Evolutionary conservation across 2,797 vertebrate genomes (phyloP), one percentile per base, ranked within the genome.

Genomic region (Atherinosoma microstoma): DNA sequence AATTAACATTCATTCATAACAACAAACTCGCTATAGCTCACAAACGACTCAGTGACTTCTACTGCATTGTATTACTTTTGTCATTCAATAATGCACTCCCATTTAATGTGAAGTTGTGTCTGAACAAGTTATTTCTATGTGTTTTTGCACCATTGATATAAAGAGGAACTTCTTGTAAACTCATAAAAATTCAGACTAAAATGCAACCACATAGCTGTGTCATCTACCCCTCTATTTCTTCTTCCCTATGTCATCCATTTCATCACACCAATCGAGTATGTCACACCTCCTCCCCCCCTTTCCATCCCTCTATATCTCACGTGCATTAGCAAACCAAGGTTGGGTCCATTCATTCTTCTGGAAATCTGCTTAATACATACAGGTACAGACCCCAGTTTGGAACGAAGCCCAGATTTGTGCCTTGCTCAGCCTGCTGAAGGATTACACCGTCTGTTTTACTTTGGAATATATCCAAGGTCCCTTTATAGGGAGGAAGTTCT

Each of bases 401-500:
- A 93, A 71, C 1, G 7, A 64, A 73, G 85, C 90, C 89, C 81
- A 75, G 78, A 92, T 72, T 78, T 49, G 32, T 77, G 84, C 74
- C 73, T 87, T 29, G 58, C 64, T 51, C 54, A 42, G 73, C 47
- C 73, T n/a, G 3, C 87, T 80, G 76, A 84, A 84, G 76, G 67
- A 88, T 86, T 71, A 66, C 6, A 7, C 76, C 65, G 67, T 83
- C 79, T 86, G 83, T 84, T 90, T 82, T 54, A 59, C 64, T 69
- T 87, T 91, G 89, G 88, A 90, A 78, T 29, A 58, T n/a, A 57
- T 90, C 90, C 89, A 92, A 75, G 68, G 78, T 78, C 73, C 81
- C 81, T 85, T 71, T 73, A 75, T 70, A 88, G 59, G 67, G 34
- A 80, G 64, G 66, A 80, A 80, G 79, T 80, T 83, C 67, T 79